Evolutionary conservation across 1,140 invertebrate genomes (phyloP), one percentile per base, ranked within the genome.

Genomic region (Asobara japonica): DNA sequence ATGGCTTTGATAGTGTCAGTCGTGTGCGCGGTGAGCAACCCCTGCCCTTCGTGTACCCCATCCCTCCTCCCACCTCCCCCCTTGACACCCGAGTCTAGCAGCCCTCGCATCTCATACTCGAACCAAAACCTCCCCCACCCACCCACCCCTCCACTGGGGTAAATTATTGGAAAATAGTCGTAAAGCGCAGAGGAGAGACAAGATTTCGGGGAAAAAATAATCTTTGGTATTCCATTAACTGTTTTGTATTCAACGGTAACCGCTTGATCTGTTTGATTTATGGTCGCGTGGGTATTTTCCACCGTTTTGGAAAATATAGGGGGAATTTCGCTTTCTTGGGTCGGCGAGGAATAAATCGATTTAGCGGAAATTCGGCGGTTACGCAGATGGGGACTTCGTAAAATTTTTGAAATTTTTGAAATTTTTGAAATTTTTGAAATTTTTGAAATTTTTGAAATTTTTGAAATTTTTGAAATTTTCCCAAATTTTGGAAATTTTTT

Each of bases 151-250:
- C 56, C 62, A 69, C 69, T 61, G 72, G 76, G 75, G 36, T 82
- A 83, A 83, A 81, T 83, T 82, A 83, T 83, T 83, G 81, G 80
- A 81, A 83, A 83, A 83, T 83, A 81, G 79, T 83, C 77, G 80
- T 74, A 71, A 72, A 77, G 68, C 69, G 65, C 29, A 33, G 33
- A 11, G 11, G 48, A 48, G 61, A 36, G 22, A 74, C 45, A 67
- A 38, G 30, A 31, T 71, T 67, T 64, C 64, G 72, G 33, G 51
- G 51, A 65, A 68, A 65, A 61, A 38, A 38, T 33, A 56, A 65
- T 25, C 48, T 33, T 69, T 80, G n/a, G 45, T 78, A 76, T 79
- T 81, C 80, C 78, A 41, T 45, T 66, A 22, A 79, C 81, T 82
- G 79, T 80, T 82, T 80, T 80, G 80, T 81, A 82, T 82, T 81